Evolutionary conservation across 2,113 vertebrate species (phyloP), one percentile per base, ranked within the genome.

Genomic region (Triplophysa siluroides): DNA sequence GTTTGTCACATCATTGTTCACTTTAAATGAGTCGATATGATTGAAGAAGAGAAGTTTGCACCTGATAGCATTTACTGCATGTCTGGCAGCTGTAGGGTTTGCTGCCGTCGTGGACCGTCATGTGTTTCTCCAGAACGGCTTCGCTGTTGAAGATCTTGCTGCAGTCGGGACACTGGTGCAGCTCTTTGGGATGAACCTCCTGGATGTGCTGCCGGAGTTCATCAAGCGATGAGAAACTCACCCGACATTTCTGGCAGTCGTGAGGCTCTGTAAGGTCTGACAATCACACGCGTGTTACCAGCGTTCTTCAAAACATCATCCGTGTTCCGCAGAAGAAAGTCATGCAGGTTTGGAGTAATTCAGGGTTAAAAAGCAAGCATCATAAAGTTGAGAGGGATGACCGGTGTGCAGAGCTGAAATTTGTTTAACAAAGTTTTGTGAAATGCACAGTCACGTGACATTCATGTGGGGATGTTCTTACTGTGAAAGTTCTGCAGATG

Each of bases 21-120:
- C 33, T 38, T 38, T 0, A 7, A 38, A 38, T 38, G 33, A 38
- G 5, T 38, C 1, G 33, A 12, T 11, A 45, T 12, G 43, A 45
- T 45, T 45, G 12, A 45, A 45, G 43, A 45, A 45, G 11, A 45
- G 33, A 38, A 38, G n/a, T 43, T 47, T 9, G 81, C 8, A 91
- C 92, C 91, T 98, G 96, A 82, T 97, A 97, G 3, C 95, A 94
- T 82, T 96, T 97, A 88, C 93, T 92, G 88, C 95, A 97, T 78
- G 94, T 91, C n/a, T 95, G 94, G 21, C 96, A 96, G 90, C 91
- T 94, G 86, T 95, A 97, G 10, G 95, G 95, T 70, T 97, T 98
- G 74, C 89, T 90, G 10, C 94, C 94, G 0, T 87, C 80, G 0
- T 96, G 95, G 33, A 90, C 90, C 76, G 90, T 90, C 85, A 93